A percentile compares a stretch with the other conserved stretches of the same genome.
phyloP scores from a whole-genome alignment of 1,140 invertebrate genomes.

The Charaxes varanes region DNA sequence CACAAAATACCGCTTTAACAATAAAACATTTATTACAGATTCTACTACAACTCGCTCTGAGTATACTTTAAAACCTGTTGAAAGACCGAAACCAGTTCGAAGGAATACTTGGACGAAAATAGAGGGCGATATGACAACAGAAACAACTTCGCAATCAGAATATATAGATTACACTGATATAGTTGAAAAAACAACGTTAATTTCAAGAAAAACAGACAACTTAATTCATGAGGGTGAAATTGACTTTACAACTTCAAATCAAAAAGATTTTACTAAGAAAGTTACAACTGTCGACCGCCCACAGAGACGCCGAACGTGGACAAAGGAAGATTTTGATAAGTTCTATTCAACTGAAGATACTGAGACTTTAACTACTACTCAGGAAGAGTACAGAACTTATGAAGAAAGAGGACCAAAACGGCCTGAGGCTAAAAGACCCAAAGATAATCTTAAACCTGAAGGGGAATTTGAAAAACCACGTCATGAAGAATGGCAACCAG shows the following conservation, averaged over 20 bases:
- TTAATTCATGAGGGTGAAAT: conserved; percentile 79
- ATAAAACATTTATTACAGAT: conserved; percentile 66
- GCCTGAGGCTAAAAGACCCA: conserved; percentile 24
- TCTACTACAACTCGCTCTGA: conserved; percentile 78
- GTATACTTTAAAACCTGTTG: conserved; percentile 78
- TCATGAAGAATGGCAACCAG: conserved; percentile 55
- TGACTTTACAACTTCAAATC: conserved; percentile 77
- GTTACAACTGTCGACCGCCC: conserved; percentile 69
- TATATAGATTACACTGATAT: conserved; percentile 77
- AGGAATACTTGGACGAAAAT: conserved; percentile 89
- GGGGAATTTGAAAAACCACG: conserved; percentile 64
- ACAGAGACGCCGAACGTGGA: conserved; percentile 78
- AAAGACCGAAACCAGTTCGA: conserved; percentile 80
- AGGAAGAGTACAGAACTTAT: conserved; percentile 74
- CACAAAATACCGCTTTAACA: not conserved
- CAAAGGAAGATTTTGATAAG: conserved; percentile 80
- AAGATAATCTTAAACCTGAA: conserved; percentile 76
- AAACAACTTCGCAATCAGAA: conserved; percentile 80
- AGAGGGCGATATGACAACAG: conserved; percentile 81
- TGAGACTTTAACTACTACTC: conserved; percentile 72
- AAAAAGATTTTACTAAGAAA: conserved; percentile 77
- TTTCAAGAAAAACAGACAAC: conserved; percentile 78
- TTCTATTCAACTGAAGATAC: conserved; percentile 77
- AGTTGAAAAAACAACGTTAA: conserved; percentile 75
- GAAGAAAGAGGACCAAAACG: conserved; percentile 55